Base-by-base conservation (phyloP, 2,888 invertebrate species). In the Cryptocephalus moraei region DNA sequence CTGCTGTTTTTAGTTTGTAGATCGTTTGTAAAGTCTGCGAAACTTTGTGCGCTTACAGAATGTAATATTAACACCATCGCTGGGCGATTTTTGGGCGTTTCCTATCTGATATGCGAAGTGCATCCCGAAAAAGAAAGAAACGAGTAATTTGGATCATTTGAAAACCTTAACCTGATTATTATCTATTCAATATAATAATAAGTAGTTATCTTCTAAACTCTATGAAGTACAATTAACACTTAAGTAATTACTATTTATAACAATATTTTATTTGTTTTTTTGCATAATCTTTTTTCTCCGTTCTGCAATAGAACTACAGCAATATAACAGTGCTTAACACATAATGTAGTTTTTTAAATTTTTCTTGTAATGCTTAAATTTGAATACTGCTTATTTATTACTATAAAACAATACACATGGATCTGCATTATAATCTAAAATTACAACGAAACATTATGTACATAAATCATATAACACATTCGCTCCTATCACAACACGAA, bases 221-320 rank as follows among this genome's bases (percentile, higher is more conserved):
- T 69, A 68, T 68, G 65, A 69, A 69, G 65, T 69, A 71, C 69
- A 69, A 64, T 67, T 69, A 71, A 71, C 70, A 70, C 68, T 70
- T 70, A 69, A 63, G 62, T 69, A 66, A 60, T 66, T 59, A 55
- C 67, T 68, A 67, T 68, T 66, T 65, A 67, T 70, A 70, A 70
- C 70, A 71, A 69, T 69, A 59, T 57, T 53, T 57, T 48, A 62
- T 66, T 60, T 22, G 33, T 58, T 64, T 65, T 56, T 57, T 54
- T 54, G 54, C 55, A 55, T 55, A 58, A 57, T 59, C 56, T 54
- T 56, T 55, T 34, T 56, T 49, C 56, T 53, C 54, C 58, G 59
- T 65, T 65, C 61, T 61, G 60, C 59, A 58, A 48, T 59, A 61
- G 58, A 65, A 65, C 62, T 62, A 64, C 63, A 63, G 60, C 55